These are phyloP conservation scores for Ptilorrhoa leucosticta DNA, from an alignment of 2,113 vertebrate species.

Conservation along the genomic window DNA sequence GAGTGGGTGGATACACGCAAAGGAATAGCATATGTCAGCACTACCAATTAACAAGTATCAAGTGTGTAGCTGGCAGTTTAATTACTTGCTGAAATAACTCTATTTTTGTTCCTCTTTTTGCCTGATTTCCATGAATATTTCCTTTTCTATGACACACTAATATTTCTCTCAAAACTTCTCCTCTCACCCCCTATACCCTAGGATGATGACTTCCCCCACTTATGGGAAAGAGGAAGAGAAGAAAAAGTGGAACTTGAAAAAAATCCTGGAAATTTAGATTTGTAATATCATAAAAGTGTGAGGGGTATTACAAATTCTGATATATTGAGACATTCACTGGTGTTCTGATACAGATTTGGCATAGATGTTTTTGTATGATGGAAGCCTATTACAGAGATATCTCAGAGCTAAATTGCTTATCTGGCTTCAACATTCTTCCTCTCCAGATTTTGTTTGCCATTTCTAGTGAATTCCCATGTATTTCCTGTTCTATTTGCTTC, in stretches of 20 bases:
- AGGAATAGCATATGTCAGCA: not conserved
- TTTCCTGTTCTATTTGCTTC: not conserved
- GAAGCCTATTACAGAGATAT: not conserved
- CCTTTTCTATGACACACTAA: not conserved
- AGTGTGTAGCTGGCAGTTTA: not conserved
- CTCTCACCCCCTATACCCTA: not conserved
- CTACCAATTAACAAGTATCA: not conserved
- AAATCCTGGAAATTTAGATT: not conserved
- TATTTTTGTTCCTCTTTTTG: not conserved
- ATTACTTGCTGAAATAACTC: not conserved
- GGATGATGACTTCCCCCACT: not conserved
- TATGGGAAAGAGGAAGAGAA: not conserved
- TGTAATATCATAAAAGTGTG: not conserved
- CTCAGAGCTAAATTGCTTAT: not conserved
- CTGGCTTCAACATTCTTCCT: not conserved
- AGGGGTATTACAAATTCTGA: not conserved
- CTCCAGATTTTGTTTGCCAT: not conserved
- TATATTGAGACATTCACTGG: not conserved
- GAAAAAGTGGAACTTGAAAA: not conserved
- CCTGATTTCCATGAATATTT: not conserved
- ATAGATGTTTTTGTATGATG: not conserved
- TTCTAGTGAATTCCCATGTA: not conserved
- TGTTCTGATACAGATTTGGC: not conserved
- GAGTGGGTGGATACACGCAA: not conserved
- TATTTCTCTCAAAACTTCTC: not conserved